These are phyloP conservation scores for Lasioglossum oenotherae DNA, from an alignment of 2,888 invertebrate species.

Conservation along the genomic window DNA sequence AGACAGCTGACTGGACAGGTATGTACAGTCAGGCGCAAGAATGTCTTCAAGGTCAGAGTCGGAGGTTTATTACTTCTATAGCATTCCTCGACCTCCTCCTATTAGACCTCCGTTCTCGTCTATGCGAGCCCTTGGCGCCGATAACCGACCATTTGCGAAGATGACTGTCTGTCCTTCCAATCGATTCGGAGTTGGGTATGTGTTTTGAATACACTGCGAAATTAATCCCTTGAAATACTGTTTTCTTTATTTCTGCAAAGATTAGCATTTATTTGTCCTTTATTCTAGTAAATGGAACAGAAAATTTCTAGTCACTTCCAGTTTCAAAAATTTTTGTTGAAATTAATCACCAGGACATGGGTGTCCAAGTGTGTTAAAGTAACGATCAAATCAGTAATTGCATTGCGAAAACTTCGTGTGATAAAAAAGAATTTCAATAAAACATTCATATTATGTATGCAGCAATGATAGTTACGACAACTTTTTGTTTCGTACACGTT, in stretches of 20 bases:
- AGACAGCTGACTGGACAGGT: constrained; percentile 39
- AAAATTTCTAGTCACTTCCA: background rate
- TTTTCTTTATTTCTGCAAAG: background rate
- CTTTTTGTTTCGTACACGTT: background rate
- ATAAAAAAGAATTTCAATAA: too few relatives aligned
- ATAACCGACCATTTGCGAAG: background rate
- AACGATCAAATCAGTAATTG: background rate
- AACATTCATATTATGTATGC: too few relatives aligned
- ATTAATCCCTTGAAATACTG: background rate
- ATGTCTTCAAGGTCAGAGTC: constrained; percentile 13
- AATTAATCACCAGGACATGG: background rate
- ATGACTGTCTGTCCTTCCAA: background rate
- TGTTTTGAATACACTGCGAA: background rate
- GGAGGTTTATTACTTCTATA: constrained; percentile 4
- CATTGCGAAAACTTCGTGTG: background rate
- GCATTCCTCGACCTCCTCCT: constrained; percentile 1
- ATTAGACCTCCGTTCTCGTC: background rate
- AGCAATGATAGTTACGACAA: background rate
- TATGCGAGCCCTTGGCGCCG: background rate
- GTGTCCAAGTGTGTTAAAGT: background rate
- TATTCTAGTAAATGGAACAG: too few relatives aligned
- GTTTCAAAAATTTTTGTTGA: background rate
- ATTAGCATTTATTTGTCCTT: background rate
- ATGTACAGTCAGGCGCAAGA: constrained; percentile 16
- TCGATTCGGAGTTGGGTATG: background rate